These are phyloP conservation scores for Liparis tanakae DNA, from an alignment of 2,797 vertebrate genomes.

Conservation along the genomic window DNA sequence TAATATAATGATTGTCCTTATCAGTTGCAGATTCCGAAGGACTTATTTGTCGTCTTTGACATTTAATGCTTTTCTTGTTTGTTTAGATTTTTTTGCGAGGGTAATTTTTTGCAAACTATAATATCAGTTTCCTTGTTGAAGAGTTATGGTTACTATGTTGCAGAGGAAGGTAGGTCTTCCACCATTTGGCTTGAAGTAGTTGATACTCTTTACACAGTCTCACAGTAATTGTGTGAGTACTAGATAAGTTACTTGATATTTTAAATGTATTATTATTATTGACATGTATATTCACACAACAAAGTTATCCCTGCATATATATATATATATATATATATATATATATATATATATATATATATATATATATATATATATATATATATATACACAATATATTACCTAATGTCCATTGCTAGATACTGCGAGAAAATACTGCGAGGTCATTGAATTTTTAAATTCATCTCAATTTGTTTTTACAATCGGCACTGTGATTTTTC, in stretches of 20 bases:
- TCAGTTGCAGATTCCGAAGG: neutral
- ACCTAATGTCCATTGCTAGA: neutral
- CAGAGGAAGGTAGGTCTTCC: neutral
- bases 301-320: neutral
- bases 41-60: neutral
- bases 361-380: too few relatives aligned
- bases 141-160: neutral
- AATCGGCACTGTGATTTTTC: neutral
- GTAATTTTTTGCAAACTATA: neutral
- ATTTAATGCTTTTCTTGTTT: neutral
- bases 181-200: neutral
- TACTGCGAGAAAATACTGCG: too few relatives aligned
- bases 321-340: too few relatives aligned
- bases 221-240: neutral
- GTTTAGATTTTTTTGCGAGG: neutral
- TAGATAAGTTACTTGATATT: neutral
- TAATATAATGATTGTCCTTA: neutral
- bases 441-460: neutral
- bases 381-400: too few relatives aligned
- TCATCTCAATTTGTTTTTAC: neutral
- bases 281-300: too few relatives aligned
- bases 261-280: too few relatives aligned
- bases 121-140: neutral
- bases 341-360: too few relatives aligned
- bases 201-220: neutral